A percentile compares a stretch with the other conserved stretches of the same genome.
Conservation (phyloP, 2,113 vertebrate genomes). For the Tenrec ecaudatus region DNA sequence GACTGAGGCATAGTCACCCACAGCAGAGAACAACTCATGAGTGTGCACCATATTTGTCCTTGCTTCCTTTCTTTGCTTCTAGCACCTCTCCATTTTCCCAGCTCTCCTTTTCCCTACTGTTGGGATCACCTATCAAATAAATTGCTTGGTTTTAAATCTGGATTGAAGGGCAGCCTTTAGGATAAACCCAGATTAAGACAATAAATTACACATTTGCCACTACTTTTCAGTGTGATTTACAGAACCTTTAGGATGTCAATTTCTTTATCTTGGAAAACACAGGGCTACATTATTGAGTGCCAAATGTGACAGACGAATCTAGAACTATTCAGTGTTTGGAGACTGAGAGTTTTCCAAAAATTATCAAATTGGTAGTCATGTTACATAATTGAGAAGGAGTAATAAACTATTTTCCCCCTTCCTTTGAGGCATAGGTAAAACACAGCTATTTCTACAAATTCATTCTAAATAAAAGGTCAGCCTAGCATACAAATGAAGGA, state of each 20-base stretch:
- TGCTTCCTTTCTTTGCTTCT: too few relatives aligned
- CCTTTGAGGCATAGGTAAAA: too few relatives aligned
- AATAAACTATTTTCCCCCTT: too few relatives aligned
- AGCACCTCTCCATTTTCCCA: too few relatives aligned
- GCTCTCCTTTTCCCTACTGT: background rate
- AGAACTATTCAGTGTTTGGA: conserved; percentile 30
- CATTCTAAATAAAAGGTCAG: too few relatives aligned
- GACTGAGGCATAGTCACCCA: background rate
- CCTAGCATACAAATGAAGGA: too few relatives aligned
- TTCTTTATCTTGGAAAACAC: conserved; percentile 21
- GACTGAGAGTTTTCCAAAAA: background rate
- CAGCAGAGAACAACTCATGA: too few relatives aligned
- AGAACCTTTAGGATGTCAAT: conserved; percentile 15
- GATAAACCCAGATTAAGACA: background rate
- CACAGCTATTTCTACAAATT: too few relatives aligned
- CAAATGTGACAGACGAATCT: background rate
- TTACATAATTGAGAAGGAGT: too few relatives aligned
- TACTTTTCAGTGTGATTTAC: conserved; percentile 33
- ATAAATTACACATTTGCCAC: background rate
- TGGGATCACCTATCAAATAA: background rate
- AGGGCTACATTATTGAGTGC: background rate
- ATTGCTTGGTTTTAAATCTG: conserved; percentile 14
- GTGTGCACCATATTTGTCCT: too few relatives aligned
- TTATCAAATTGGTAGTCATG: too few relatives aligned
- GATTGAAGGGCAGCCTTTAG: background rate